Evolutionary conservation across 2,888 invertebrate species (phyloP), one percentile per base, ranked within the genome.

Genomic region (Apodemia hepburni): DNA sequence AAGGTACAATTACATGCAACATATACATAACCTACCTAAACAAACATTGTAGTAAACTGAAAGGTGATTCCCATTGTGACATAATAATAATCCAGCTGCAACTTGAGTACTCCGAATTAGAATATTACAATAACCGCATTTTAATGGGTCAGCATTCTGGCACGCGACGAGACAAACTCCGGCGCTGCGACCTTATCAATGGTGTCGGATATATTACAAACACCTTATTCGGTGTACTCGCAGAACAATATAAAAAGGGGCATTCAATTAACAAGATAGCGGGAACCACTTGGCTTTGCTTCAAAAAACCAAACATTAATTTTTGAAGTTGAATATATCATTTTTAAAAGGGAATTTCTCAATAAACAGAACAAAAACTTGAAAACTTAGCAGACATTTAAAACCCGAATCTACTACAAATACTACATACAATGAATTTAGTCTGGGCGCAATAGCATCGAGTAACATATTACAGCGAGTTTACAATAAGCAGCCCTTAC

Each of bases 301-400:
- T 17, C 65, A 64, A 64, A 60, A 60, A 67, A 69, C 60, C 70
- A 69, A 61, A 70, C 70, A 11, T 68, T 67, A 0, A 33, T 70
- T 9, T 58, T 70, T 29, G 69, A 70, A 49, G 59, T 66, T 0
- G 67, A 70, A n/a, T 65, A 65, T 47, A 69, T 66, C 47, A 15
- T 69, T 17, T 8, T 70, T 0, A 64, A 62, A 59, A 47, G 67
- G 45, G n/a, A 35, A 7, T 29, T 18, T 15, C 22, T 59, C 15
- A 18, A 57, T 27, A 57, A 57, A 29, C 27, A 57, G 9, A 8
- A 57, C 9, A 27, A 29, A 38, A 38, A 12, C 12, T 38, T 12
- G 38, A 38, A 38, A 38, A 38, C 12, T 38, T 38, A 38, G 38
- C 12, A 38, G 12, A 38, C 8, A 3, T 38, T 3, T 38, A 7